Conservation (phyloP, 2,113 vertebrate genomes). For the Setophaga coronata region DNA sequence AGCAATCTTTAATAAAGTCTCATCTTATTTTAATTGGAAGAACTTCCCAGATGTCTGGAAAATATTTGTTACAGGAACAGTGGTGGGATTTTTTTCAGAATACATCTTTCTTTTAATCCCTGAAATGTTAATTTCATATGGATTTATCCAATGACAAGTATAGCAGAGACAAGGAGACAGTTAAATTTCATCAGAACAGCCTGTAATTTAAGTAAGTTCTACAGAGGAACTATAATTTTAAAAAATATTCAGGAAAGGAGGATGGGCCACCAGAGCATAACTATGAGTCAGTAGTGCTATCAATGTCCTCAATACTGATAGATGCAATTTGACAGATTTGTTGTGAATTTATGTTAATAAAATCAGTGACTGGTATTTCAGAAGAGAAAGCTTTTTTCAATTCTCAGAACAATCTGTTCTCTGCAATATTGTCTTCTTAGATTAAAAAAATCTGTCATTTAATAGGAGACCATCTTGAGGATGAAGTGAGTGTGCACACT, state of each 20-base stretch:
- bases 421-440: background rate
- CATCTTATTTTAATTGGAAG: background rate
- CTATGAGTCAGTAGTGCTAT: background rate
- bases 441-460: background rate
- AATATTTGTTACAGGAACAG: background rate
- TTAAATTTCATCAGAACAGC: background rate
- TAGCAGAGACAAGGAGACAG: background rate
- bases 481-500: background rate
- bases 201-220: background rate
- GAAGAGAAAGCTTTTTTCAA: background rate
- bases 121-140: background rate
- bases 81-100: background rate
- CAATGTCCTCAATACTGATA: background rate
- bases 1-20: background rate
- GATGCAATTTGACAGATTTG: background rate
- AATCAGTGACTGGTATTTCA: background rate
- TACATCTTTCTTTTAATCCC: background rate
- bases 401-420: background rate
- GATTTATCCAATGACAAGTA: background rate
- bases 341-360: background rate
- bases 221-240: background rate
- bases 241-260: background rate
- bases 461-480: background rate
- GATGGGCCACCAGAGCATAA: background rate
- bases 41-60: background rate